Base-by-base conservation (phyloP, 1,140 invertebrate genomes). In the Drosophila bocqueti region DNA sequence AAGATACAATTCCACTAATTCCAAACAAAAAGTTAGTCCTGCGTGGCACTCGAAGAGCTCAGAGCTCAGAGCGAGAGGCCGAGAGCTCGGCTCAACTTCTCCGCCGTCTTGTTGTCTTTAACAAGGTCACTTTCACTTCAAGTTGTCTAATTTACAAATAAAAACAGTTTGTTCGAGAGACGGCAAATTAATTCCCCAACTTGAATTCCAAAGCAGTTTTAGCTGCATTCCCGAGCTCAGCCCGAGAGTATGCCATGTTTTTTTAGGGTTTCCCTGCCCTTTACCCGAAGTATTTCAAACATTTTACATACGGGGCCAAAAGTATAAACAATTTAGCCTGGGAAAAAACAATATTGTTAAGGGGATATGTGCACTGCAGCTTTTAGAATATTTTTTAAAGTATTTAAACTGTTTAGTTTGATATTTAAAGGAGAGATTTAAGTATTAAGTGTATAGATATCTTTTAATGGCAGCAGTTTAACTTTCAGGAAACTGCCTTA, bases 1-100 rank as follows among this genome's bases (percentile, higher is more conserved):
- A 89, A 89, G 84, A 89, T 84, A 89, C 83, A 87, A 87, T 89
- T 89, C 82, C 75, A 76, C 85, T 86, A 86, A 86, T 89, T 86
- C 84, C 83, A 83, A 86, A 89, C 80, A 86, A 86, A 77, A 86
- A 86, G 83, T 86, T 86, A 89, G 84, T 89, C 83, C 72, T 83
- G 80, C 80, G 67, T 89, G 84, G 68, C 76, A 87, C 76, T 81
- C 76, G 71, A 71, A 73, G 73, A 83, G 64, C 82, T 55, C 52
- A 31, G 29, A 50, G 47, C 15, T 55, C 52, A 31, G 29, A 50
- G 26, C 15, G 16, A 50, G 47, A 29, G 50, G 18, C 29, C 18
- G 34, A 55, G 54, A 24, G 34, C 54, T 11, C 36, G 54, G 54
- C 54, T 85, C 65, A 49, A 73, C 40, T 42, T 29, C 46, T 55